phyloP scores from a whole-genome alignment of 2,888 invertebrate genomes.

The Amphipyra berbera region DNA sequence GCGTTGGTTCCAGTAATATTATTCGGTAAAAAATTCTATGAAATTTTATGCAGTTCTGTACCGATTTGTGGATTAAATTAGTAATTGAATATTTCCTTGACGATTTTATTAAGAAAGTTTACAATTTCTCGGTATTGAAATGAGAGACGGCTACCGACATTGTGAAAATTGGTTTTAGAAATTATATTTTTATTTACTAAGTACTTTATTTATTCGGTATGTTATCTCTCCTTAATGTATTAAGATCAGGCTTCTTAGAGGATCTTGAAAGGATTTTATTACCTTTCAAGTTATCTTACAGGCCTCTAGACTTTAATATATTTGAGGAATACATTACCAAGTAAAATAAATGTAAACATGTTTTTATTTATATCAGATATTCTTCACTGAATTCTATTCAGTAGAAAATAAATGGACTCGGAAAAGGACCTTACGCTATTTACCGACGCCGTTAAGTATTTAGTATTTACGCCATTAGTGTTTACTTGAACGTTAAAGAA shows the following conservation, averaged over 20 bases:
- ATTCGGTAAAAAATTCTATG: constrained; percentile 49
- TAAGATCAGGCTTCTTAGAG: constrained; percentile 12
- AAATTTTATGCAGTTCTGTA: constrained; percentile 37
- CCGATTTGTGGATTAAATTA: constrained; percentile 71
- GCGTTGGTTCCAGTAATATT: constrained; percentile 53
- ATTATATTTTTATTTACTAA: constrained; percentile 36
- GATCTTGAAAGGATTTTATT: constrained; percentile 31
- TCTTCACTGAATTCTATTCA: neutral
- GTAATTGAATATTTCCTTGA: constrained; percentile 78
- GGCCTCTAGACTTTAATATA: constrained; percentile 14
- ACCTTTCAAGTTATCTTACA: constrained; percentile 9
- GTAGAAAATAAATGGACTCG: neutral
- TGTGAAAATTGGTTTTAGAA: constrained; percentile 61
- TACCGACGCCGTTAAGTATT: neutral
- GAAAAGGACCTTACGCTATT: neutral
- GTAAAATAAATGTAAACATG: neutral
- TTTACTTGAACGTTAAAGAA: constrained; percentile 7
- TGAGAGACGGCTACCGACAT: constrained; percentile 58
- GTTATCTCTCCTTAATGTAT: constrained; percentile 26
- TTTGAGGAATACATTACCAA: constrained; percentile 24
- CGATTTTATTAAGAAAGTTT: constrained; percentile 78
- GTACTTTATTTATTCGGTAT: neutral
- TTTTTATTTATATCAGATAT: constrained; percentile 11
- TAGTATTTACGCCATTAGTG: constrained; percentile 6
- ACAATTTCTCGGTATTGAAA: constrained; percentile 67